Conservation (phyloP, 2,888 invertebrate genomes). For the Himalopsyche japonica region DNA sequence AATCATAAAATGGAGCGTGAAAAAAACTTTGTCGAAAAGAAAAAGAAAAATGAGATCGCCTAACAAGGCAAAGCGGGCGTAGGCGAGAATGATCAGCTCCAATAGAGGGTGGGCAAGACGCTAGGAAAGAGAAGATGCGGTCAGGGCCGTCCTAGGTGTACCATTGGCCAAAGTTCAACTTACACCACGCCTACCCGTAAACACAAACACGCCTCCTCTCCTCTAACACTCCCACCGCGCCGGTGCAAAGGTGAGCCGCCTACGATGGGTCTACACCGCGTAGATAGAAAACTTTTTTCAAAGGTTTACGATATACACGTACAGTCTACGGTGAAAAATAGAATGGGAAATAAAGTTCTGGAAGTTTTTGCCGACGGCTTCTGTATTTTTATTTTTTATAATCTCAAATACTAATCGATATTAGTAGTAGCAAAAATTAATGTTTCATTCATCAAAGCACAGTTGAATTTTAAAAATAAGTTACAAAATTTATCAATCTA, state of each 20-base stretch:
- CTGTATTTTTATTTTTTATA: neutral
- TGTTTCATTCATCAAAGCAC: no score
- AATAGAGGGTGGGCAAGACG: slow-evolving; percentile 1
- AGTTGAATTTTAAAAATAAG: no score
- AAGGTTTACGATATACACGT: slow-evolving; percentile 9
- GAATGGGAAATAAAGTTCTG: neutral
- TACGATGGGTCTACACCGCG: slow-evolving; percentile 5
- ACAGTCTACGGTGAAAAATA: neutral
- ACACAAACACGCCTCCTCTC: slow-evolving; percentile 24
- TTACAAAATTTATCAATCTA: no score
- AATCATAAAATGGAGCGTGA: slow-evolving; percentile 5
- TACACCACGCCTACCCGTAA: slow-evolving; percentile 30
- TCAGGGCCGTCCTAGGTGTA: slow-evolving; percentile 7
- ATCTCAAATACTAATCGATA: no score
- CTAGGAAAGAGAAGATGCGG: slow-evolving; percentile 17
- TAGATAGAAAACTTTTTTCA: slow-evolving; percentile 10
- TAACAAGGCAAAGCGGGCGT: slow-evolving; percentile 1
- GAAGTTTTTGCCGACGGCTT: neutral
- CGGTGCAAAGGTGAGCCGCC: slow-evolving; percentile 14
- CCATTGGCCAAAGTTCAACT: slow-evolving; percentile 22
- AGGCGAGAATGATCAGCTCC: slow-evolving; percentile 11
- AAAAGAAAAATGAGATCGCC: slow-evolving; percentile 22
- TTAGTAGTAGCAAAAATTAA: no score
- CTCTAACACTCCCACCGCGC: slow-evolving; percentile 17
- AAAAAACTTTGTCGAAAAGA: slow-evolving; percentile 20